phyloP scores from a whole-genome alignment of 2,888 invertebrate genomes.

The Ophioninae sp. region DNA sequence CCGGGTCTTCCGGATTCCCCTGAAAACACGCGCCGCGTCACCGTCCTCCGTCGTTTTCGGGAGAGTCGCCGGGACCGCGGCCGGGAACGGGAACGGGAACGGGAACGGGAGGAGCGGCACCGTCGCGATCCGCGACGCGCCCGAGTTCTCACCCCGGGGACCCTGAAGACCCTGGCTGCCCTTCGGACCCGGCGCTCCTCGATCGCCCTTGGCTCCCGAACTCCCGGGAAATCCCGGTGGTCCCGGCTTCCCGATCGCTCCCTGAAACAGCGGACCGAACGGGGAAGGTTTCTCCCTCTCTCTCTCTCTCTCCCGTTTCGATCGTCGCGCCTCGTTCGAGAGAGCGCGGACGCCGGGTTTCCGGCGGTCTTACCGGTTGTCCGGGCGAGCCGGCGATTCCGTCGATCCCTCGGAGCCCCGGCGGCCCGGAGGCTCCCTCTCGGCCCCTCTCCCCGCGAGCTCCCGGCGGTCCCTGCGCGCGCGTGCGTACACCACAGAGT shows the following conservation, averaged over 20 bases:
- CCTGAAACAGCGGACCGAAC: too few species aligned
- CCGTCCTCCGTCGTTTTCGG: too few species aligned
- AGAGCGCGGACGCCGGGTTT: too few species aligned
- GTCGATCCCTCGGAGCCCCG: constrained; percentile 90
- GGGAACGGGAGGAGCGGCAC: too few species aligned
- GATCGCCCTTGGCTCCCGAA: constrained; percentile 91
- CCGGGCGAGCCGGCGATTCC: constrained; percentile 91
- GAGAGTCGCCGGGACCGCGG: too few species aligned
- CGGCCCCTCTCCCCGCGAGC: constrained; percentile 92
- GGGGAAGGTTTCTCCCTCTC: too few species aligned
- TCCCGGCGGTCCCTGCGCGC: constrained; percentile 89
- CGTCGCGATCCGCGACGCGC: too few species aligned
- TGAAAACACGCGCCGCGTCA: too few species aligned
- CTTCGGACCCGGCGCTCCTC: constrained; percentile 88
- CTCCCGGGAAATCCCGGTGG: constrained; percentile 92
- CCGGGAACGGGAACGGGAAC: too few species aligned
- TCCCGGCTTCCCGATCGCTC: constrained; percentile 91
- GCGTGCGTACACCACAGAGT: too few species aligned
- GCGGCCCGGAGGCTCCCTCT: constrained; percentile 90
- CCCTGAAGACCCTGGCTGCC: constrained; percentile 92
- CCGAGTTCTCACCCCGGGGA: constrained; percentile 86
- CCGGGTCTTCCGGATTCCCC: constrained; percentile 91
- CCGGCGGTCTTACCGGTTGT: constrained; percentile 86
- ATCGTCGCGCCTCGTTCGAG: too few species aligned
- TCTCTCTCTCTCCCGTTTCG: too few species aligned